Evolutionary conservation across 2,797 vertebrate genomes (phyloP).

Genomic region (Clarias pachynema): DNA sequence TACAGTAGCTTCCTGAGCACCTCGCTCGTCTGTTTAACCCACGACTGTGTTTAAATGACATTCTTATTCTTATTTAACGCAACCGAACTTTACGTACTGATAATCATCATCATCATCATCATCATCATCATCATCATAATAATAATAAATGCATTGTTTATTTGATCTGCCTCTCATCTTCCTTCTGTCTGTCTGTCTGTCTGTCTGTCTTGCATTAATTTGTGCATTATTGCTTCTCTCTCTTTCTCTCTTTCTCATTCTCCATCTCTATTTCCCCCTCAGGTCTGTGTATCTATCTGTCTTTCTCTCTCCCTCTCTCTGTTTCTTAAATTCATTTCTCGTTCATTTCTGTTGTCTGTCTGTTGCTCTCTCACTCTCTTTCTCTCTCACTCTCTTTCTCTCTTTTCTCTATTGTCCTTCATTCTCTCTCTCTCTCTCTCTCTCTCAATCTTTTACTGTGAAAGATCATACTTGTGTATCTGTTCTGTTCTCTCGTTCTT

Average conservation of each 20-base stretch:
- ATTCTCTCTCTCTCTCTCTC: neutral
- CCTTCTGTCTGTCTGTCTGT: neutral
- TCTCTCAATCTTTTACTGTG: too few species aligned
- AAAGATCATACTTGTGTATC: neutral
- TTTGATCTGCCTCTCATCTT: neutral
- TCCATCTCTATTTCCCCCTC: neutral
- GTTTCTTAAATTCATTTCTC: too few species aligned
- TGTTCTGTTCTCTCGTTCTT: neutral
- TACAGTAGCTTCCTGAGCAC: neutral
- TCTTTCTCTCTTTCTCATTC: neutral
- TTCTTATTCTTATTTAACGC: neutral
- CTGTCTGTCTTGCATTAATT: neutral
- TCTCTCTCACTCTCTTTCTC: neutral
- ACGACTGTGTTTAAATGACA: too few species aligned
- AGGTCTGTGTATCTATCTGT: neutral
- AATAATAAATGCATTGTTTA: too few species aligned
- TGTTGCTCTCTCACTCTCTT: neutral
- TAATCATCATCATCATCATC: too few species aligned
- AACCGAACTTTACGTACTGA: too few species aligned
- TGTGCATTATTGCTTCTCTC: neutral
- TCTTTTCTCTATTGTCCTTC: neutral
- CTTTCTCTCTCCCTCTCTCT: neutral
- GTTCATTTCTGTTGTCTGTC: neutral
- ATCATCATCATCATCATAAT: too few species aligned
- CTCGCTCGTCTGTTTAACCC: neutral